These are phyloP conservation scores for Halcyon chelicuti DNA, from an alignment of 2,797 vertebrate species.

Conservation along the genomic window DNA sequence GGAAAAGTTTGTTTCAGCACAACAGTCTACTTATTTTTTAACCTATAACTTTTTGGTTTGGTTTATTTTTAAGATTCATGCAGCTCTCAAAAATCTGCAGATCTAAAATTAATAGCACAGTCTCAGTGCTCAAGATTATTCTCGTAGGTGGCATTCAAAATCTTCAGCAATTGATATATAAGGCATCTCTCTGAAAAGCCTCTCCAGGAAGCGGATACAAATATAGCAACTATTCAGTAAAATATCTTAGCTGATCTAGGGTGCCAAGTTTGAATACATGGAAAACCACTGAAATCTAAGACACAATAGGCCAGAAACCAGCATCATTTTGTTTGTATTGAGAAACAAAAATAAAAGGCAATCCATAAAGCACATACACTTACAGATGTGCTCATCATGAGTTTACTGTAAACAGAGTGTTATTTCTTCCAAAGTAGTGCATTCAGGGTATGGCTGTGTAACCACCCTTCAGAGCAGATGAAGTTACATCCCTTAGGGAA, in stretches of 20 bases:
- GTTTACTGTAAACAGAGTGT: slow-evolving; percentile 23
- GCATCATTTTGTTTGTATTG: not conserved
- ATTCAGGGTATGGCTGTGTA: not conserved
- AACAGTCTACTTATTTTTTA: not conserved
- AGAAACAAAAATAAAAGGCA: not conserved
- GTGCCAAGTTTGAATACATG: rapidly evolving
- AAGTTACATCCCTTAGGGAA: slow-evolving; percentile 65
- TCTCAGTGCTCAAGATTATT: not conserved
- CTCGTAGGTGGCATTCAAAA: not conserved
- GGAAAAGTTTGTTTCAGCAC: not conserved
- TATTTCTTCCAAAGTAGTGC: slow-evolving; percentile 7
- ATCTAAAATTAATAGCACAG: not conserved
- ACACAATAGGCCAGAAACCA: not conserved
- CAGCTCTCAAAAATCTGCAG: not conserved
- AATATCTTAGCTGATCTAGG: not conserved
- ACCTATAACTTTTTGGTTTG: not conserved
- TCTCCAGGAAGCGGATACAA: not conserved
- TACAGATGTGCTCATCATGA: not conserved
- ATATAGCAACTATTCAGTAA: not conserved
- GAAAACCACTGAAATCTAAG: not conserved
- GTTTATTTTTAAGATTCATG: not conserved
- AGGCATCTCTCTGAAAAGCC: not conserved
- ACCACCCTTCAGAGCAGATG: slow-evolving; percentile 22
- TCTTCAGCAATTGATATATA: not conserved
- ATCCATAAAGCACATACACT: not conserved